These are phyloP conservation scores for Lucinisca nassula DNA, from an alignment of 2,888 invertebrate species.

Conservation along the genomic window DNA sequence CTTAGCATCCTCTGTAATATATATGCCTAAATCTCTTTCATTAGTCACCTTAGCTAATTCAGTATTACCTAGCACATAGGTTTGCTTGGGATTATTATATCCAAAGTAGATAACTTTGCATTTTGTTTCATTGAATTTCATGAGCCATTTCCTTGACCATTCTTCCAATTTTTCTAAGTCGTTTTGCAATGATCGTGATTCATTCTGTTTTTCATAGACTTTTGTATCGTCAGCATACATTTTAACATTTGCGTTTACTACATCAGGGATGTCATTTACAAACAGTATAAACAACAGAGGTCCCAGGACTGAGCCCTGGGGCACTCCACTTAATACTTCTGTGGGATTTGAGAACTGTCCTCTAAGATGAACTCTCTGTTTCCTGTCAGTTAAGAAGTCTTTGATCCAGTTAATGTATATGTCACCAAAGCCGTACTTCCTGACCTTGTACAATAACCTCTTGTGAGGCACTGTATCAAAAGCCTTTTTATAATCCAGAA, in stretches of 20 bases:
- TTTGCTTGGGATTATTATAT: not conserved
- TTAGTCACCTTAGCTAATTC: not conserved
- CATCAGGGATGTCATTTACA: not conserved
- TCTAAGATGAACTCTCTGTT: not conserved
- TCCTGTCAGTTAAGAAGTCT: not conserved
- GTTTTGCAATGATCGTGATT: not conserved
- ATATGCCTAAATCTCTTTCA: not conserved
- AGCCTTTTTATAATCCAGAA: not conserved
- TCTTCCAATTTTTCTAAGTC: not conserved
- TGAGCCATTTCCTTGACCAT: not conserved
- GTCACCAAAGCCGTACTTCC: not conserved
- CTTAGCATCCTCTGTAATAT: not conserved
- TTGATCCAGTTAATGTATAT: not conserved
- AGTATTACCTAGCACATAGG: not conserved
- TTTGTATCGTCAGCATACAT: slow-evolving; percentile 1
- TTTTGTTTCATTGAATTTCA: not conserved
- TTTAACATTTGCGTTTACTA: not conserved
- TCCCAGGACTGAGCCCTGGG: not conserved
- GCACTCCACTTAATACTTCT: not conserved
- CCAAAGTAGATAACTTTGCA: not conserved
- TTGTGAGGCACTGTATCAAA: not conserved
- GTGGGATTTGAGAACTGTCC: not conserved
- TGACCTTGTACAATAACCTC: not conserved
- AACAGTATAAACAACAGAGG: not conserved
- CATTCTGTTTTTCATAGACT: not conserved